Evolutionary conservation across 2,113 vertebrate genomes (phyloP).

Genomic region (Chionodraco myersi): DNA sequence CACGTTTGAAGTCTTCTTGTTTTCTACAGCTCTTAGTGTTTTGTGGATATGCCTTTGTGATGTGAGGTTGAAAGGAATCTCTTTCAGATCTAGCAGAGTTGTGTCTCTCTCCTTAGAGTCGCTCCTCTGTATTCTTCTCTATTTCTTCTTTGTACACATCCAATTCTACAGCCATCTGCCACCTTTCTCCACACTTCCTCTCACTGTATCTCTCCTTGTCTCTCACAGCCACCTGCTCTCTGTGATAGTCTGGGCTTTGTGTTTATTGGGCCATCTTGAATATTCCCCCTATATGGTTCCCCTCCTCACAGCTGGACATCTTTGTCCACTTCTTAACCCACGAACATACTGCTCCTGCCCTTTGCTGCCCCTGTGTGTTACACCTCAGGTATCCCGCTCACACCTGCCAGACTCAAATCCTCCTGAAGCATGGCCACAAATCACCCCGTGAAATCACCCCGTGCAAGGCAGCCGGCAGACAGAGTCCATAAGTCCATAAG

Average conservation of each 20-base stretch:
- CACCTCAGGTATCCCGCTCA: constrained; percentile 37
- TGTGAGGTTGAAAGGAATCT: constrained; percentile 17
- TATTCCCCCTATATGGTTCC: constrained; percentile 17
- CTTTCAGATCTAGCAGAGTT: not conserved
- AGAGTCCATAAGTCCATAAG: constrained; percentile 23
- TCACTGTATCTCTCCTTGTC: constrained; percentile 25
- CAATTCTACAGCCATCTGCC: constrained; percentile 61
- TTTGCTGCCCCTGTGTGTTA: constrained; percentile 33
- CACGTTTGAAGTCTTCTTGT: constrained; percentile 38
- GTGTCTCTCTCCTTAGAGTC: constrained; percentile 6
- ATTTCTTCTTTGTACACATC: constrained; percentile 13
- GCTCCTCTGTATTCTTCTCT: not conserved
- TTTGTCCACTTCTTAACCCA: constrained; percentile 46
- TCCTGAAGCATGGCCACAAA: constrained; percentile 50
- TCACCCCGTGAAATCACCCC: not conserved
- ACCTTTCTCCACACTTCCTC: constrained; percentile 40
- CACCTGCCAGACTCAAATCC: constrained; percentile 51
- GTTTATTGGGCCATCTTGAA: constrained; percentile 52
- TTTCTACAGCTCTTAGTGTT: constrained; percentile 26
- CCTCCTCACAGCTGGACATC: constrained; percentile 57
- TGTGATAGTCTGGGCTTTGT: constrained; percentile 54
- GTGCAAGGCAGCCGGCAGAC: no score
- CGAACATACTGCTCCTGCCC: constrained; percentile 13
- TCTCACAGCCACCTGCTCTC: constrained; percentile 68
- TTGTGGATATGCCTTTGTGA: not conserved